Evolutionary conservation across 2,113 vertebrate genomes (phyloP).

Genomic region (Spilogale gracilis): DNA sequence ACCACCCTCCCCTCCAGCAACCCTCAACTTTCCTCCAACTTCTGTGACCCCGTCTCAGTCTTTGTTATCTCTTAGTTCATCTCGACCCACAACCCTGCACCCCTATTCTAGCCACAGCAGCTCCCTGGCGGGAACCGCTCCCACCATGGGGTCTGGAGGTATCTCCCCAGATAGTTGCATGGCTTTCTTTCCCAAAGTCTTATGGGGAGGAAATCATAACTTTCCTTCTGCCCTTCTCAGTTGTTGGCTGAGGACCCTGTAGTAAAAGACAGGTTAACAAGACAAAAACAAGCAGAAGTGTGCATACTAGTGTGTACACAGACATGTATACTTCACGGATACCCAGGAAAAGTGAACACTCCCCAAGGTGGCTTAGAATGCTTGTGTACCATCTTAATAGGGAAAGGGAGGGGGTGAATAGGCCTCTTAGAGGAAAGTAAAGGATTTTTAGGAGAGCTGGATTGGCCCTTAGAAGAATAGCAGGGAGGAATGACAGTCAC

Average conservation of each 20-base stretch:
- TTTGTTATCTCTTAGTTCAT: neutral
- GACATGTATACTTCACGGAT: neutral
- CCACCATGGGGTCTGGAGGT: neutral
- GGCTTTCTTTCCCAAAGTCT: neutral
- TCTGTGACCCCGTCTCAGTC: neutral
- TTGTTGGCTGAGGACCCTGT: neutral
- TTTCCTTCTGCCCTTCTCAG: neutral
- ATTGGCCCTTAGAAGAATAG: neutral
- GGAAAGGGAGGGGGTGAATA: neutral
- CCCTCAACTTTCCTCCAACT: neutral
- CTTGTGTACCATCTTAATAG: neutral
- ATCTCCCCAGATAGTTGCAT: neutral
- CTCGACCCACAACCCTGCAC: neutral
- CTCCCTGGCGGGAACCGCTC: neutral
- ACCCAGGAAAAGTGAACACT: neutral
- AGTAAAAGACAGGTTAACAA: neutral
- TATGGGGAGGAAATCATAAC: neutral
- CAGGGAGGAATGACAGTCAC: neutral
- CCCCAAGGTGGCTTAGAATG: neutral
- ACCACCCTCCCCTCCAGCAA: too few species aligned
- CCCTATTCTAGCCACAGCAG: neutral
- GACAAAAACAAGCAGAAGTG: neutral
- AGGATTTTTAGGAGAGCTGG: neutral
- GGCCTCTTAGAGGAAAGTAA: too few species aligned
- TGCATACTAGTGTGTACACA: too few species aligned